Percentiles rank a stretch among this genome's conserved stretches.
These are phyloP conservation scores for Acanthurus lineatus DNA, from an alignment of 2,797 vertebrate species.

Conservation along the genomic window DNA sequence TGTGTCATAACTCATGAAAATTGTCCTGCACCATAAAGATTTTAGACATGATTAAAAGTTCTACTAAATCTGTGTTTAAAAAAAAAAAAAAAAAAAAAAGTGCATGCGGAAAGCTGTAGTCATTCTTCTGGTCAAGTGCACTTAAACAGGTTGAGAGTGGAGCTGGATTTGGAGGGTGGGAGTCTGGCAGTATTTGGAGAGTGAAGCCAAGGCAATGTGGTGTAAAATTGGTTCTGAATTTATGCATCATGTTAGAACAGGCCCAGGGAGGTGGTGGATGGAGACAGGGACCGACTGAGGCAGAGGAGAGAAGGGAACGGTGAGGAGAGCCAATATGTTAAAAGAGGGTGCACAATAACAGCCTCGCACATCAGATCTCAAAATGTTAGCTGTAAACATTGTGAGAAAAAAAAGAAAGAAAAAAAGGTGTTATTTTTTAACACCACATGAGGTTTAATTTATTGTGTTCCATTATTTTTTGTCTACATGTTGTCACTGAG, in stretches of 20 bases:
- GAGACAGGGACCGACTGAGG: constrained; percentile 38
- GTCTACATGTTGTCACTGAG: background rate
- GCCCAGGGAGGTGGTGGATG: constrained; percentile 46
- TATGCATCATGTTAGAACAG: constrained; percentile 73
- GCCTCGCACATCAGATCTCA: constrained; percentile 2
- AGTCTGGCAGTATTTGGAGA: constrained; percentile 62
- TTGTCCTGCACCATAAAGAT: constrained; percentile 60
- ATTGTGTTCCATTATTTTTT: constrained; percentile 4
- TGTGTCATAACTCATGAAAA: constrained; percentile 56
- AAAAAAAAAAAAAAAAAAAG: constrained; percentile 36
- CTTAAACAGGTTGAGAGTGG: constrained; percentile 66
- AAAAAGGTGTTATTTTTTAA: background rate
- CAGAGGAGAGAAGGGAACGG: constrained; percentile 6
- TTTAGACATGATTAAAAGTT: constrained; percentile 72
- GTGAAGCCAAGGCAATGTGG: constrained; percentile 71
- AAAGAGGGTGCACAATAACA: background rate
- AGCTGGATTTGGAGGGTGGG: constrained; percentile 54
- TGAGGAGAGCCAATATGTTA: background rate
- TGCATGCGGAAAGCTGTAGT: constrained; percentile 34
- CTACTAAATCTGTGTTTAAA: constrained; percentile 48
- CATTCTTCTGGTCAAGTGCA: constrained; percentile 67
- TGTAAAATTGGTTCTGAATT: constrained; percentile 82
- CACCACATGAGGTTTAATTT: background rate
- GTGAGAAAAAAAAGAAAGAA: background rate
- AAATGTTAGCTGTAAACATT: background rate